Base-by-base conservation (phyloP, 1,140 invertebrate genomes). In the Drosophila santomea region DNA sequence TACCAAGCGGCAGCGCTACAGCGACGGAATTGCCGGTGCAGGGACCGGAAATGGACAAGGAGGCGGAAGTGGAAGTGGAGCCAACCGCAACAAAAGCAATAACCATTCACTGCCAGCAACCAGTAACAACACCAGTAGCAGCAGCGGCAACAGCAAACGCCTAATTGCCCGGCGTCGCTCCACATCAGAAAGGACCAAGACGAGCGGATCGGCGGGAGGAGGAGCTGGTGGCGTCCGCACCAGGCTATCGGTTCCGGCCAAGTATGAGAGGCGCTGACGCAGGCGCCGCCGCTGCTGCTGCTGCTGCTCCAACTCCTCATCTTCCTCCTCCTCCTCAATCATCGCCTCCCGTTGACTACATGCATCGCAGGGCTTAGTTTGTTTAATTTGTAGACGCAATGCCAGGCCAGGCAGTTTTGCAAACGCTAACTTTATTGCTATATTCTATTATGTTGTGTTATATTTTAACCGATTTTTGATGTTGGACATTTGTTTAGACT, bases 181-280 rank as follows among this genome's bases (percentile, higher is more conserved):
- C 15, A 78, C 57, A 36, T 36, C 80, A 44, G 88, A 91, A 47
- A 60, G 74, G 12, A 78, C 45, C 39, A 90, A 67, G 54, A 8
- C 54, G 14, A 80, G 52, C 52, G 48, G 38, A 11, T 63, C 55
- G 7, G 48, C 51, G 8, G 62, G 64, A 45, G 78, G 83, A n/a
- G 54, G 45, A 28, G 23, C 45, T 10, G 44, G 51, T 14, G 50
- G 59, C 10, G 54, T 91, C 39, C 90, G 90, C 44, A 89, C 90
- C 20, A 84, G 90, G 36, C 76, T 91, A 8, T 91, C 90, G 32
- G 80, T 90, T 66, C 90, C 90, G 23, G 63, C 81, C 28, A 91
- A 91, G 44, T 85, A 79, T 41, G 89, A 91, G 59, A 75, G 78
- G 55, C 89, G 89, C 90, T 91, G 79, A 90, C 85, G 85, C 72